Evolutionary conservation across 2,888 invertebrate genomes (phyloP).

Genomic region (Altica lythri): DNA sequence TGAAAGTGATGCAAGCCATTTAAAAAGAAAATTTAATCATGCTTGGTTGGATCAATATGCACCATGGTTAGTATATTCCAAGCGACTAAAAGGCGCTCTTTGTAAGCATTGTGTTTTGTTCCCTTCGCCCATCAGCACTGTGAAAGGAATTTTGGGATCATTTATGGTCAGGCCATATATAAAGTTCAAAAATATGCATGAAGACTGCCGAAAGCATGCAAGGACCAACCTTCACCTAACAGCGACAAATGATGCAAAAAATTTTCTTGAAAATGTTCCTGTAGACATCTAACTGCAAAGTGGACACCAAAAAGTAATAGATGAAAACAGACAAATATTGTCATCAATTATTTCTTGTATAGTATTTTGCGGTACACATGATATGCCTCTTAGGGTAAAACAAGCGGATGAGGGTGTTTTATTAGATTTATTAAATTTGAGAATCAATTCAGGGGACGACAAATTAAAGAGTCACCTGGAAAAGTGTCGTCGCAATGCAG

Average conservation of each 20-base stretch:
- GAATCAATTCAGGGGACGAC: neutral
- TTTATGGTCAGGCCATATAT: conserved; percentile 15
- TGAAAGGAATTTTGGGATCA: conserved; percentile 16
- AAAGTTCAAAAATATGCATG: conserved; percentile 17
- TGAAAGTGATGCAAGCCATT: conserved; percentile 13
- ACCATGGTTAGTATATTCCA: conserved; percentile 19
- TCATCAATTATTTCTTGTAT: conserved; percentile 30
- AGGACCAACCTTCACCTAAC: conserved; percentile 15
- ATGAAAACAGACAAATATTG: conserved; percentile 28
- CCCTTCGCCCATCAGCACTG: conserved; percentile 1
- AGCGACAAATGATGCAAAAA: conserved; percentile 25
- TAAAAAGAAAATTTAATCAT: conserved; percentile 19
- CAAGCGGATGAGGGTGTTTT: conserved; percentile 20
- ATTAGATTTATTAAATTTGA: conserved; percentile 20
- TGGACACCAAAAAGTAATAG: conserved; percentile 21
- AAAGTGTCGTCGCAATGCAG: conserved; percentile 22
- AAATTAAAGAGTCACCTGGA: conserved; percentile 11
- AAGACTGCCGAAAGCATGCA: conserved; percentile 14
- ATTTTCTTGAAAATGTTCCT: conserved; percentile 22
- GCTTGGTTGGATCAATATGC: conserved; percentile 18
- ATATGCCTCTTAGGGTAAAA: conserved; percentile 27
- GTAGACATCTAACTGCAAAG: conserved; percentile 24
- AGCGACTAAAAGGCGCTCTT: conserved; percentile 14
- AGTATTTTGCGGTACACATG: conserved; percentile 5
- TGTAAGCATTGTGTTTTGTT: conserved; percentile 20